phyloP scores from a whole-genome alignment of 64 coral and sea anemone genomes.

The Dendronephthya gigantea region DNA sequence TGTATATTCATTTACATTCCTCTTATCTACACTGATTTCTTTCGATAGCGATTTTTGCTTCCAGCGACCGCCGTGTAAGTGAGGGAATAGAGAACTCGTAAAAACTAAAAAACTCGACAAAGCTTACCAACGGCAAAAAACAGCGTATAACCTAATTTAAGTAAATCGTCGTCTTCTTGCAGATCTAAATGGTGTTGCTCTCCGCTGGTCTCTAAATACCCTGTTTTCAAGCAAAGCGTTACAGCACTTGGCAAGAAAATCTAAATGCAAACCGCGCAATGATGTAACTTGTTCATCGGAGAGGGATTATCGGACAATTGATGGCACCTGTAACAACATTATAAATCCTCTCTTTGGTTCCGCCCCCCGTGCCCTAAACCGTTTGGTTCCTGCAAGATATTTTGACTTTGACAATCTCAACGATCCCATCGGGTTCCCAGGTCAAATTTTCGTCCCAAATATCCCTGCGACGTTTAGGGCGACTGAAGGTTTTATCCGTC shows the following conservation, averaged over 20 bases:
- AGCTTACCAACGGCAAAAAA: no score
- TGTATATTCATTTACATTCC: no score
- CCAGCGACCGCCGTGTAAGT: background rate
- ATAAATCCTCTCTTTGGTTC: background rate
- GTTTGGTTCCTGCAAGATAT: background rate
- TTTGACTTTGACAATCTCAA: background rate
- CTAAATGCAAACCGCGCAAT: background rate
- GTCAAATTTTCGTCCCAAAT: background rate
- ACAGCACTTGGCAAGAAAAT: background rate
- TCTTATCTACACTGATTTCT: no score
- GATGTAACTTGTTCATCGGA: background rate
- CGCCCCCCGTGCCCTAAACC: background rate
- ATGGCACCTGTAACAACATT: slow-evolving; percentile 10
- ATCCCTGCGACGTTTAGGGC: background rate
- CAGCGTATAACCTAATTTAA: background rate
- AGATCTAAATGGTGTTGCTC: background rate
- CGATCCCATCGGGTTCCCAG: background rate
- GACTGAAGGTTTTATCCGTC: background rate
- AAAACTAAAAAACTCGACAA: no score
- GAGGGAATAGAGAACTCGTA: background rate
- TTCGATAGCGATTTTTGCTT: no score
- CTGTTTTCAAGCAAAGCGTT: background rate
- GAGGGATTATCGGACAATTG: background rate
- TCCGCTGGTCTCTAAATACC: background rate
- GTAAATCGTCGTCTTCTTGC: background rate